Conservation (phyloP, 2,888 invertebrate species). For the Germaria angustata region DNA sequence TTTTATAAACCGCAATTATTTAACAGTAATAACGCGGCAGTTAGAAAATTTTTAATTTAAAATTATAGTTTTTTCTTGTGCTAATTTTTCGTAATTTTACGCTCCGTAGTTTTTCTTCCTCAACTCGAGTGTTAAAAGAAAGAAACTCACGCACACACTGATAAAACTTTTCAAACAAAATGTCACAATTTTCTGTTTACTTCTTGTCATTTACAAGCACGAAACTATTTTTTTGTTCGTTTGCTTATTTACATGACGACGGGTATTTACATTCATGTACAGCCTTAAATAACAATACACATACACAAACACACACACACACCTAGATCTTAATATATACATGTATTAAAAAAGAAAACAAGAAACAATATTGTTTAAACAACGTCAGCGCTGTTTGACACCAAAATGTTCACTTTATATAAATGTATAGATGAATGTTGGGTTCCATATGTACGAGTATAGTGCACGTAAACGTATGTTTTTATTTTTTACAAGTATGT, state of each 20-base stretch:
- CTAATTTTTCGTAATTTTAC: conserved; percentile 42
- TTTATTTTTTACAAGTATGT: not conserved
- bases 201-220: conserved; percentile 37
- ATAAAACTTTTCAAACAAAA: conserved; percentile 35
- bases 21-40: not conserved
- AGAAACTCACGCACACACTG: conserved; percentile 11
- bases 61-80: not conserved
- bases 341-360: conserved; percentile 20
- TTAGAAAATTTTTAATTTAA: conserved; percentile 30
- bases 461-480: not conserved
- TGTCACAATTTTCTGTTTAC: conserved; percentile 52
- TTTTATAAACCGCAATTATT: conserved; percentile 35
- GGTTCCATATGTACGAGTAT: not conserved
- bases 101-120: conserved; percentile 53
- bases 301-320: not conserved
- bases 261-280: not conserved
- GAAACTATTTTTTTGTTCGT: conserved; percentile 10
- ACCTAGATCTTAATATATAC: not conserved
- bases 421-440: not conserved
- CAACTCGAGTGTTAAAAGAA: conserved; percentile 24
- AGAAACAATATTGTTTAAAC: conserved; percentile 62
- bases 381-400: conserved; percentile 64
- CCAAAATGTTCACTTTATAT: conserved; percentile 33
- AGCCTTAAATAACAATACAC: conserved; percentile 32
- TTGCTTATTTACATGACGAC: not conserved